Evolutionary conservation across 2,888 invertebrate genomes (phyloP).

Genomic region (Blera fallax): DNA sequence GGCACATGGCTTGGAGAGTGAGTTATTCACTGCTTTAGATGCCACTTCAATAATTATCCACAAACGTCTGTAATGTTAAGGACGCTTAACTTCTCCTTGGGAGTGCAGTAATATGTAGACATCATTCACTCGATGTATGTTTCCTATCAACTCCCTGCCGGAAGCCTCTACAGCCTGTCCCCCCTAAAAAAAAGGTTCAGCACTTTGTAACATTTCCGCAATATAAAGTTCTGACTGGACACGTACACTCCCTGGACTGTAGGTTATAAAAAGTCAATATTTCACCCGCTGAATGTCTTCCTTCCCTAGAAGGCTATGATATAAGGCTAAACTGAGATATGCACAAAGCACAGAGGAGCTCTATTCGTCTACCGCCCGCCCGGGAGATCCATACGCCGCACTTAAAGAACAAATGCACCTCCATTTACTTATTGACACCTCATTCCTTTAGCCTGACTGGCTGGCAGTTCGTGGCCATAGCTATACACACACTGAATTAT

Average conservation of each 20-base stretch:
- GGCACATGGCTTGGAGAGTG: too few species aligned
- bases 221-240: not conserved
- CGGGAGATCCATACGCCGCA: conserved; percentile 11
- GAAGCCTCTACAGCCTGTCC: too few species aligned
- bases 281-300: not conserved
- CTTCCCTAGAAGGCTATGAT: not conserved
- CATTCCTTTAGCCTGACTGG: conserved; percentile 16
- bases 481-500: conserved; percentile 48
- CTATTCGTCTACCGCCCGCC: conserved; percentile 18
- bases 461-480: not conserved
- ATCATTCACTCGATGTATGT: too few species aligned
- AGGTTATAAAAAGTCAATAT: conserved; percentile 1
- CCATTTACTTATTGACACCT: conserved; percentile 50
- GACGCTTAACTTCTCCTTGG: too few species aligned
- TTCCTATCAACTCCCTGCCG: too few species aligned
- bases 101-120: too few species aligned
- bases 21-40: too few species aligned
- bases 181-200: not conserved
- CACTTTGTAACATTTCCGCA: not conserved
- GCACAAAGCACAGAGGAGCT: not conserved
- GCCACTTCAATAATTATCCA: too few species aligned
- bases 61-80: too few species aligned
- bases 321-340: not conserved
- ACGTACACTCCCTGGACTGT: not conserved
- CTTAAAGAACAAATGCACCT: conserved; percentile 36